A percentile compares a stretch with the other conserved stretches of the same genome.
Conservation (phyloP, 2,113 vertebrate species). For the Ophiodon elongatus region DNA sequence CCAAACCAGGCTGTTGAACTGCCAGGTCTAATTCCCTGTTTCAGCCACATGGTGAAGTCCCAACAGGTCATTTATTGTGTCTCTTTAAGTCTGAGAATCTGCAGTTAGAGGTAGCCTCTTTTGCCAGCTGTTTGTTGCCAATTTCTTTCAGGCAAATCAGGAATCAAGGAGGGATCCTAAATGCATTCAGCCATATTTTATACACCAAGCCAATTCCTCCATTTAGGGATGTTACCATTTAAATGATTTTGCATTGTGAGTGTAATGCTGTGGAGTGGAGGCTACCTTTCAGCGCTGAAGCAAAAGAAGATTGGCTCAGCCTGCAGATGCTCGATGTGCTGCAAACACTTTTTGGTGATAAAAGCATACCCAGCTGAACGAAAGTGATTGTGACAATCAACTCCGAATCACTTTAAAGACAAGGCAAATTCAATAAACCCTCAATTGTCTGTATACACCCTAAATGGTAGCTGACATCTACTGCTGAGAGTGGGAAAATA, state of each 20-base stretch:
- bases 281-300: slow-evolving; percentile 39
- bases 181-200: slow-evolving; percentile 10
- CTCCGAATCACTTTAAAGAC: slow-evolving; percentile 61
- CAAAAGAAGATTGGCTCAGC: slow-evolving; percentile 60
- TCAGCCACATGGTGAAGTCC: no score
- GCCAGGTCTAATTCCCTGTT: no score
- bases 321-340: slow-evolving; percentile 30
- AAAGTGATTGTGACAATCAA: slow-evolving; percentile 58
- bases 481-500: slow-evolving; percentile 21
- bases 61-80: no score
- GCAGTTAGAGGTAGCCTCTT: neutral
- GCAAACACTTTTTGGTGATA: slow-evolving; percentile 43
- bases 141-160: slow-evolving; percentile 20
- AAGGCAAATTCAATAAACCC: slow-evolving; percentile 56
- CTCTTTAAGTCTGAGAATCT: no score
- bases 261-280: slow-evolving; percentile 13
- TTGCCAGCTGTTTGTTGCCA: slow-evolving; percentile 3
- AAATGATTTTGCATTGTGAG: slow-evolving; percentile 18
- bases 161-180: slow-evolving; percentile 9
- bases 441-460: slow-evolving; percentile 23
- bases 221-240: slow-evolving; percentile 40
- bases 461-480: slow-evolving; percentile 33
- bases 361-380: slow-evolving; percentile 46
- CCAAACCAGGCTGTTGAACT: no score
- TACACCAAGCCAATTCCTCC: slow-evolving; percentile 6